These are phyloP conservation scores for Armadillidium nasatum DNA, from an alignment of 1,140 invertebrate genomes.

Conservation along the genomic window DNA sequence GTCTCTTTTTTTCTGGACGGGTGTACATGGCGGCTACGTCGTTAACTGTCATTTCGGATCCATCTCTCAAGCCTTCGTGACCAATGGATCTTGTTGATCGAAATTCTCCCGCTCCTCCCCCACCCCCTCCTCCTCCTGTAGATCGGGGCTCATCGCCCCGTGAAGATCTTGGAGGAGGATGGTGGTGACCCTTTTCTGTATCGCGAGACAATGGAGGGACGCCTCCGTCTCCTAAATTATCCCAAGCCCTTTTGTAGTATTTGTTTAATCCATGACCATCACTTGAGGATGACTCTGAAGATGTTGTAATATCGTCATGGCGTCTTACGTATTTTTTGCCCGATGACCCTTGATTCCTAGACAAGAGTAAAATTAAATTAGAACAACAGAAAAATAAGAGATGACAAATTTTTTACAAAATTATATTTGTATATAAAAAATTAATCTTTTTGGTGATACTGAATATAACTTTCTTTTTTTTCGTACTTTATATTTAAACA, in stretches of 20 bases:
- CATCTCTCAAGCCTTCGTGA: constrained; percentile 64
- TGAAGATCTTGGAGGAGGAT: constrained; percentile 52
- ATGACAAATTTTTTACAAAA: too few relatives aligned
- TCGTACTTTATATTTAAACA: too few relatives aligned
- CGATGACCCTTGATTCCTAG: constrained; percentile 45
- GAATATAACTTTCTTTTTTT: too few relatives aligned
- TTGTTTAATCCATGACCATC: constrained; percentile 77
- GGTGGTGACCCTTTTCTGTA: constrained; percentile 55
- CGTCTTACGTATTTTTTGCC: constrained; percentile 47
- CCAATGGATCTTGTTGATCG: constrained; percentile 46
- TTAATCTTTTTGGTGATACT: too few relatives aligned
- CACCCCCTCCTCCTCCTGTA: too few relatives aligned
- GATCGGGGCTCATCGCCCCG: constrained; percentile 55
- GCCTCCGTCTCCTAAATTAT: constrained; percentile 76
- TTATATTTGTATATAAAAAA: too few relatives aligned
- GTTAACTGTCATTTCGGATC: constrained; percentile 72
- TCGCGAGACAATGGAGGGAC: constrained; percentile 46
- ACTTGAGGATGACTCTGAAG: constrained; percentile 58
- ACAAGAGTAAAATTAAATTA: constrained; percentile 41
- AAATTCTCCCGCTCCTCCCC: constrained; percentile 61
- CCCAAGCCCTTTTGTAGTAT: constrained; percentile 84
- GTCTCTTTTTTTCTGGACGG: constrained; percentile 65
- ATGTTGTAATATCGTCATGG: constrained; percentile 48
- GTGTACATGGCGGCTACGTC: constrained; percentile 59
- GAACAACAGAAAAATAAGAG: background rate